These are phyloP conservation scores for Zaprionus obscuricornis DNA, from an alignment of 2,888 invertebrate genomes.

Conservation along the genomic window DNA sequence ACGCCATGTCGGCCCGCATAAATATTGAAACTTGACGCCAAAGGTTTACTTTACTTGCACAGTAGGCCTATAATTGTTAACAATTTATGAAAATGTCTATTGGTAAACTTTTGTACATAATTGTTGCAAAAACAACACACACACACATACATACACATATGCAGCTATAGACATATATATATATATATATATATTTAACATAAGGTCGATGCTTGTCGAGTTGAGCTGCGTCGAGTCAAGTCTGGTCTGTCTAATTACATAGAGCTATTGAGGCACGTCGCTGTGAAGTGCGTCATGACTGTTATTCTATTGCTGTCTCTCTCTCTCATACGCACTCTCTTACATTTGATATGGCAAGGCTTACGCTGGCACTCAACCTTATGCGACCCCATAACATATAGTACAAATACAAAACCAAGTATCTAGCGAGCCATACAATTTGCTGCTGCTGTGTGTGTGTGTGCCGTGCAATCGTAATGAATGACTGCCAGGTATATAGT, in stretches of 20 bases:
- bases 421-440: conserved; percentile 54
- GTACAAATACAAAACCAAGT: conserved; percentile 22
- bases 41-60: conserved; percentile 48
- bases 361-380: too few species aligned
- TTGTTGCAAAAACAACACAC: conserved; percentile 32
- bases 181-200: conserved; percentile 1
- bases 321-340: too few species aligned
- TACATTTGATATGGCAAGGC: too few species aligned
- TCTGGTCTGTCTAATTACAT: conserved; percentile 56
- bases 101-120: conserved; percentile 40
- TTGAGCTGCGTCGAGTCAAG: too few species aligned
- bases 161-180: too few species aligned
- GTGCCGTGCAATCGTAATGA: conserved; percentile 45
- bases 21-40: conserved; percentile 46
- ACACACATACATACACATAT: background rate
- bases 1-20: conserved; percentile 47
- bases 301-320: too few species aligned
- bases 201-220: background rate
- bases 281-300: conserved; percentile 21
- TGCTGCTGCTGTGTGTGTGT: conserved; percentile 51
- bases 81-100: conserved; percentile 71
- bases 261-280: conserved; percentile 25
- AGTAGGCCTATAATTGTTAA: conserved; percentile 61
- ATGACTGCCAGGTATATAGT: conserved; percentile 8
- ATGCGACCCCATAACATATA: conserved; percentile 7